Conservation (phyloP, 2,113 vertebrate species). For the Seriola rivoliana region DNA sequence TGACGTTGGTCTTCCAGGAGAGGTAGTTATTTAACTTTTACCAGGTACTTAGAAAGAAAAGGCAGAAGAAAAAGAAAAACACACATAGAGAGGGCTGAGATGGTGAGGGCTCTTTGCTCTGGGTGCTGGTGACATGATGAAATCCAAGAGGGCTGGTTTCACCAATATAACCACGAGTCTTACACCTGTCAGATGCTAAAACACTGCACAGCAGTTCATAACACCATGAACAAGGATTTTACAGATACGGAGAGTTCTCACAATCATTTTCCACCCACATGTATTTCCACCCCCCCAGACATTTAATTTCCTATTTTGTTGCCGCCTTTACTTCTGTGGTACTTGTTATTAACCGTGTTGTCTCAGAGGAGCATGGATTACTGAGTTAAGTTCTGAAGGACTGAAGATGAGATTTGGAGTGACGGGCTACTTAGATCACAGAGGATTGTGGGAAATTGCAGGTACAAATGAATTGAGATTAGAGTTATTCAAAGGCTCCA, state of each 20-base stretch:
- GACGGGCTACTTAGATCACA: background rate
- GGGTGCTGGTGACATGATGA: background rate
- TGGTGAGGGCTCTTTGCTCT: too few species aligned
- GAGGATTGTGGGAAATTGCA: background rate
- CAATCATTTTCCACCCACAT: too few species aligned
- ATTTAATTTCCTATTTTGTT: background rate
- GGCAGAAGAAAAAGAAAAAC: background rate
- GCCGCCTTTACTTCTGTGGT: background rate
- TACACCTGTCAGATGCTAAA: too few species aligned
- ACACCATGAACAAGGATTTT: too few species aligned
- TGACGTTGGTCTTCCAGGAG: background rate
- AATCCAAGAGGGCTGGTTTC: too few species aligned
- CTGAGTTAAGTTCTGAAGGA: background rate
- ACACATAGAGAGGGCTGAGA: too few species aligned
- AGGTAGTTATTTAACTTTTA: slow-evolving; percentile 25
- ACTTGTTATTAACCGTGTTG: background rate
- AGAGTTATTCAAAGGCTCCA: background rate
- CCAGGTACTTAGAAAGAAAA: background rate
- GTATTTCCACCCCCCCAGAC: background rate
- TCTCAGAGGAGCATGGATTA: background rate
- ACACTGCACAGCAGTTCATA: too few species aligned
- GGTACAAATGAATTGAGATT: background rate
- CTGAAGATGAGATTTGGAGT: background rate
- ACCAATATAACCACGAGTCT: too few species aligned
- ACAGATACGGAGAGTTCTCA: too few species aligned